A percentile compares a stretch with the other conserved stretches of the same genome.
phyloP scores from a whole-genome alignment of 2,797 vertebrate genomes.

The Fistularia commersonii region DNA sequence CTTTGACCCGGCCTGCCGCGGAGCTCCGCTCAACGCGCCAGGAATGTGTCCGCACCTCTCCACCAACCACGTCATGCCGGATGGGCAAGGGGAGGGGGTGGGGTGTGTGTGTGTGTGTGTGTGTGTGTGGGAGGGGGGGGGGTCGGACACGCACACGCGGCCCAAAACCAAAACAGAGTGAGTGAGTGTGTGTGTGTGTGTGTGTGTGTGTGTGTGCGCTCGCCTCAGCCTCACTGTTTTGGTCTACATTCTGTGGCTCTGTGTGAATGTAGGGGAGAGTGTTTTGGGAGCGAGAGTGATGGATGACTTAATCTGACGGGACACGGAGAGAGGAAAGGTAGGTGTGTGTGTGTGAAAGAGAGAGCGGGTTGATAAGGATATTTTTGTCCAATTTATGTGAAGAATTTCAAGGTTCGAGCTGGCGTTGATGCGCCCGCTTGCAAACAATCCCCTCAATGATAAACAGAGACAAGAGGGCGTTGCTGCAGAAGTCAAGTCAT shows the following conservation, averaged over 20 bases:
- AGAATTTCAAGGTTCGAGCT: conserved; percentile 60
- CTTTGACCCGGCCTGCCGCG: conserved; percentile 41
- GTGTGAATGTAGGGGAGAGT: conserved; percentile 54
- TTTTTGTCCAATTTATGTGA: conserved; percentile 58
- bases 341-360: conserved; percentile 21
- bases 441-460: neutral
- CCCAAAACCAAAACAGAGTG: conserved; percentile 51
- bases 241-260: conserved; percentile 59
- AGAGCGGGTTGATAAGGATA: conserved; percentile 53
- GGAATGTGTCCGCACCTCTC: conserved; percentile 68
- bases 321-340: conserved; percentile 17
- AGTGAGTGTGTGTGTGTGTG: conserved; percentile 8
- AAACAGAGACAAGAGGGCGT: neutral
- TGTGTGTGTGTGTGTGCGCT: neutral
- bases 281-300: conserved; percentile 56
- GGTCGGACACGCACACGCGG: conserved; percentile 28
- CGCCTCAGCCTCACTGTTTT: conserved; percentile 52
- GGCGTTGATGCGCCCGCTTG: conserved; percentile 7
- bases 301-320: conserved; percentile 51
- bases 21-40: conserved; percentile 40
- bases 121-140: conserved; percentile 6
- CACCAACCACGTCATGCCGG: conserved; percentile 52
- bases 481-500: neutral
- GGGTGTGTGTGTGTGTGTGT: conserved; percentile 18
- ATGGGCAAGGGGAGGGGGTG: conserved; percentile 36